Evolutionary conservation across 2,113 vertebrate species (phyloP).

Genomic region (Periophthalmus modestus): DNA sequence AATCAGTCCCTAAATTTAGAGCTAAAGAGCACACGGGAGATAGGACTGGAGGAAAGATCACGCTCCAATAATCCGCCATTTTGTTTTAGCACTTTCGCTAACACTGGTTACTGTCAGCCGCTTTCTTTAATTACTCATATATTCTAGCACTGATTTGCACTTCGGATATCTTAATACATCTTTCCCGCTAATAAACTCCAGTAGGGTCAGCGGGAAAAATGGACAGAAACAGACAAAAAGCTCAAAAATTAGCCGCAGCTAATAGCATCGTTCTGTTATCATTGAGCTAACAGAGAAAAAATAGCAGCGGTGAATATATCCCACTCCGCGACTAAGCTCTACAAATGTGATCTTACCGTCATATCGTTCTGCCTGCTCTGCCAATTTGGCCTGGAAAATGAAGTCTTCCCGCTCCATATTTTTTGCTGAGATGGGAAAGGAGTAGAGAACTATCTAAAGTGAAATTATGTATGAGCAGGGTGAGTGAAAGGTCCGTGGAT

Average conservation of each 20-base stretch:
- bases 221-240: background rate
- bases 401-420: constrained; percentile 91
- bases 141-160: fast-evolving
- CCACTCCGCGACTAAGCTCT: constrained; percentile 18
- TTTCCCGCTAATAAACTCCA: background rate
- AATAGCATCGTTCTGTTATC: constrained; percentile 21
- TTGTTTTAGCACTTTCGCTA: constrained; percentile 69
- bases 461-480: constrained; percentile 59
- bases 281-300: constrained; percentile 18
- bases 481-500: constrained; percentile 62
- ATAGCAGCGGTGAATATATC: constrained; percentile 38
- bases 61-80: constrained; percentile 72
- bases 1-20: constrained; percentile 11
- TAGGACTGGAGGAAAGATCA: constrained; percentile 64
- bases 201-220: background rate
- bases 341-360: constrained; percentile 82
- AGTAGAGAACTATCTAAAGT: constrained; percentile 68
- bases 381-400: constrained; percentile 96
- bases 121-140: background rate
- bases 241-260: constrained; percentile 20
- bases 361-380: constrained; percentile 96
- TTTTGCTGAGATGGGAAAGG: constrained; percentile 70
- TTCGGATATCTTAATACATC: fast-evolving
- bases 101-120: constrained; percentile 27
- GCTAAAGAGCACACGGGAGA: constrained; percentile 56